A percentile compares a stretch with the other conserved stretches of the same genome.
Conservation (phyloP, 2,113 vertebrate genomes). For the Melanotaenia duboulayi region DNA sequence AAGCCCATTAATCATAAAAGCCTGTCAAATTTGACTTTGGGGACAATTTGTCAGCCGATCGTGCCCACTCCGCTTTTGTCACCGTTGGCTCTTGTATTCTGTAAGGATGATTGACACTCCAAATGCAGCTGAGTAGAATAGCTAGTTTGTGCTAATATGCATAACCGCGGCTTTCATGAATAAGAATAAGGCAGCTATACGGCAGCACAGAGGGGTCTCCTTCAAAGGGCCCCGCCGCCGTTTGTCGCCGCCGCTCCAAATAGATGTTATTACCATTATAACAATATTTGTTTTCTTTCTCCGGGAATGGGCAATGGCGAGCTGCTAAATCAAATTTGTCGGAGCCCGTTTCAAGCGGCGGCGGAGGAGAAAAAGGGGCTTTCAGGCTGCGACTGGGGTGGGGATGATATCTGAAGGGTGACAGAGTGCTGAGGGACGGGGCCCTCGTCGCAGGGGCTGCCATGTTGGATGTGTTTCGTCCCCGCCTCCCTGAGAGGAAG, state of each 20-base stretch:
- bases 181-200: conserved; percentile 81
- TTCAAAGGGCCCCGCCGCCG: conserved; percentile 72
- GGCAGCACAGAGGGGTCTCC: conserved; percentile 68
- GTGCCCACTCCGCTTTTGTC: conserved; percentile 79
- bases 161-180: conserved; percentile 86
- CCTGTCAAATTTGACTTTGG: conserved; percentile 89
- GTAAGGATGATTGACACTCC: conserved; percentile 87
- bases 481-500: conserved; percentile 40
- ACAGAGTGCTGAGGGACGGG: conserved; percentile 57
- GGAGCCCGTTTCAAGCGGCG: conserved; percentile 67
- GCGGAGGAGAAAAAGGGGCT: conserved; percentile 60
- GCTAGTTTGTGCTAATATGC: conserved; percentile 86
- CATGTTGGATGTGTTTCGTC: conserved; percentile 48
- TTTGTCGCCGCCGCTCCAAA: conserved; percentile 77
- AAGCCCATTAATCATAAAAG: conserved; percentile 88
- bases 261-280: conserved; percentile 87
- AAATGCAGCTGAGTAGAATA: conserved; percentile 80
- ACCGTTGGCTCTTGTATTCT: conserved; percentile 76
- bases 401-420: conserved; percentile 66
- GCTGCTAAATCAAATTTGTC: conserved; percentile 86
- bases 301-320: conserved; percentile 64
- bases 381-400: conserved; percentile 53
- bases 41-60: conserved; percentile 86
- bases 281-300: conserved; percentile 87
- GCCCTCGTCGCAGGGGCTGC: conserved; percentile 37